phyloP scores from a whole-genome alignment of 2,797 vertebrate species.

The Furcifer pardalis region DNA sequence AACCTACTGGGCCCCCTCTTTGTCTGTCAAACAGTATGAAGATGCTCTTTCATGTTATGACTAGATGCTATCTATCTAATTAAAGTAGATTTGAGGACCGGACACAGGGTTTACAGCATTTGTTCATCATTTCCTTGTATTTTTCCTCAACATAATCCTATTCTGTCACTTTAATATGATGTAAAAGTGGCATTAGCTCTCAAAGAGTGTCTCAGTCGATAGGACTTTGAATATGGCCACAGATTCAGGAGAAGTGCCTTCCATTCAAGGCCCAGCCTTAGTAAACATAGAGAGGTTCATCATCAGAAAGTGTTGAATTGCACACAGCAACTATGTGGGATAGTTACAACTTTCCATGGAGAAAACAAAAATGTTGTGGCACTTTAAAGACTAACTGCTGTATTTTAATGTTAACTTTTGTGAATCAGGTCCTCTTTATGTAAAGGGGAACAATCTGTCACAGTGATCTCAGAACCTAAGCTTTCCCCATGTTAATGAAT shows the following conservation, averaged over 20 bases:
- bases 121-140: background rate
- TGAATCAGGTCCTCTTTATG: too few relatives aligned
- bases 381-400: too few relatives aligned
- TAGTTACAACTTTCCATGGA: background rate
- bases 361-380: background rate
- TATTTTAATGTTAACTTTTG: too few relatives aligned
- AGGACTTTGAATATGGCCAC: background rate
- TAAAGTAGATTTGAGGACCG: background rate
- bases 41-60: slow-evolving; percentile 51
- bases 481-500: too few relatives aligned
- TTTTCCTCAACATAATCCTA: background rate
- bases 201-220: background rate
- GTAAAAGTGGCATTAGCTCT: background rate
- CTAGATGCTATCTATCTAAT: background rate
- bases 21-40: slow-evolving; percentile 66
- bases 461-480: background rate
- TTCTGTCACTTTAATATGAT: background rate
- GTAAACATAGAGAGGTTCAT: background rate
- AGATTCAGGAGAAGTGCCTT: background rate
- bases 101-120: background rate
- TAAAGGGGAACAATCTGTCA: background rate
- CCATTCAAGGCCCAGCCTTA: background rate
- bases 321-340: background rate
- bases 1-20: slow-evolving; percentile 42
- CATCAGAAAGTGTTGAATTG: background rate